Base-by-base conservation (phyloP, 2,888 invertebrate species). In the Cosmopolites sordidus region DNA sequence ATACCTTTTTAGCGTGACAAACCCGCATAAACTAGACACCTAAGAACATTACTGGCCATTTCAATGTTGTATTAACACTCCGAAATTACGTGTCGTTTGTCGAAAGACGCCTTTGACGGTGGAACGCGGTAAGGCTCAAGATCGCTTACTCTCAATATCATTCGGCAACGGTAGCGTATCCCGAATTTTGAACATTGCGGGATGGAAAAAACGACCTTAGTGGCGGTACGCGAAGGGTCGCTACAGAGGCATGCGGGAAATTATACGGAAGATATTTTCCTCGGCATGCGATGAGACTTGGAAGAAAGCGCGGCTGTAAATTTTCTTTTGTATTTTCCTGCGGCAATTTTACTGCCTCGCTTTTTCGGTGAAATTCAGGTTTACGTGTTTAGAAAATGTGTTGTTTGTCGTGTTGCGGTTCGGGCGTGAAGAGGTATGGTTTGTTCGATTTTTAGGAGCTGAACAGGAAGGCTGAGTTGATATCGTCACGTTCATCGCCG, bases 1-100 rank as follows among this genome's bases (percentile, higher is more conserved):
- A 56, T 56, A 53, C 52, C 33, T 48, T 48, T 57, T 63, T 71
- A 62, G 73, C 74, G 71, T 74, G 74, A 65, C 64, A 59, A 61
- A 60, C 56, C 60, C 62, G 65, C 71, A 74, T 74, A 73, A 73
- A 68, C 67, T 68, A 69, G 70, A 73, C 73, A 73, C 73, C 73
- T 73, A 66, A 65, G 66, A 71, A 68, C 71, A 73, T 73, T 73
- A 73, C 73, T 73, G 72, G 73, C 73, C 74, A 73, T 73, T 74
- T 73, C 73, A 65, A 61, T 63, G 66, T 65, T 64, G 66, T 64
- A 66, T 66, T 66, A 67, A 66, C 66, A 67, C 66, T 67, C 60
- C 60, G 60, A 63, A 66, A 67, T 67, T 67, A 66, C 64, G 61
- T n/a, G 38, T 18, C 22, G 14, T 8, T 42, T 2, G 15, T 12